Evolutionary conservation across 2,888 invertebrate genomes (phyloP).

Genomic region (Limnephilus marmoratus): DNA sequence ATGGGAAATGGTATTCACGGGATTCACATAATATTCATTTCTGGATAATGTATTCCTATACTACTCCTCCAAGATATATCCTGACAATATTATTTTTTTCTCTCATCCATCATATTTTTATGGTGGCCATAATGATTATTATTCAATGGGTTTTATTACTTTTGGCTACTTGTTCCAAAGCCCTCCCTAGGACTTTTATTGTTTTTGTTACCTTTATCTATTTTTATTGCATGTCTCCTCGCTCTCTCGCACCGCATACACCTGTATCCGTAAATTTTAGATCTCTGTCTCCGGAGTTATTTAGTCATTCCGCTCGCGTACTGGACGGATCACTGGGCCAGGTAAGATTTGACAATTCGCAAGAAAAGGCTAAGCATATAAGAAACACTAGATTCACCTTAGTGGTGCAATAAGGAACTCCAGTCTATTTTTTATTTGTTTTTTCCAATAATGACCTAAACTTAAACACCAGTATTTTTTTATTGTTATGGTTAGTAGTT

Average conservation of each 20-base stretch:
- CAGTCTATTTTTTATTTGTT: too few species aligned
- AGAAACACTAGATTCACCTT: background rate
- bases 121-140: background rate
- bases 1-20: too few species aligned
- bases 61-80: background rate
- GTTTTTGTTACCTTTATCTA: background rate
- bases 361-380: background rate
- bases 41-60: too few species aligned
- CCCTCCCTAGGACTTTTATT: background rate
- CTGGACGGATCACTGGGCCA: background rate
- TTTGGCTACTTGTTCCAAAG: background rate
- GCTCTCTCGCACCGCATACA: background rate
- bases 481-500: too few species aligned
- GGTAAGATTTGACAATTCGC: background rate
- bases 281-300: background rate
- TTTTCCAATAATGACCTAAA: too few species aligned
- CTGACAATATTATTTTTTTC: background rate
- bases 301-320: background rate
- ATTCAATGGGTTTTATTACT: conserved; percentile 2
- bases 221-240: background rate
- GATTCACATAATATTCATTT: too few species aligned
- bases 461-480: too few species aligned
- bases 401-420: background rate
- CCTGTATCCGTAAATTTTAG: too few species aligned
- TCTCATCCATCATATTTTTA: background rate